Base-by-base conservation (phyloP, 2,888 invertebrate genomes). In the Caenorhabditis sp. region DNA sequence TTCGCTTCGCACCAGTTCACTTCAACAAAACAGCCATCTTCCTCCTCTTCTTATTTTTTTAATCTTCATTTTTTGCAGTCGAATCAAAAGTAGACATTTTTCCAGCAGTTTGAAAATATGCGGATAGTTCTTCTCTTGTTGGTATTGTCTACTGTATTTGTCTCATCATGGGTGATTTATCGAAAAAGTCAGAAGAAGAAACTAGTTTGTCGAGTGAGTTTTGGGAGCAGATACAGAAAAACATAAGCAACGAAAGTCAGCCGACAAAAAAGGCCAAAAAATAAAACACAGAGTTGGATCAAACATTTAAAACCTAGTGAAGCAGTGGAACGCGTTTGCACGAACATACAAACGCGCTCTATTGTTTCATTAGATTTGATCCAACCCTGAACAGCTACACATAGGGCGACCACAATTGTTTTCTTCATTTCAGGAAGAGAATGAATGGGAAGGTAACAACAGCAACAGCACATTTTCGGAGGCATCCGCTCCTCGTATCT, bases 151-250 rank as follows among this genome's bases (percentile, higher is more conserved):
- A 50, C 31, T n/a, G 50, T 68, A 12, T 8, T 77, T 24, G 66
- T 57, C 5, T 73, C 76, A 0, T 66, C 74, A 1, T 81, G 80
- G 80, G 80, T 81, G 23, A 80, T 81, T 59, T 81, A 81, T 62
- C 69, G 79, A 55, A 73, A 76, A 58, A 78, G 70, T 57, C 81
- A 81, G 37, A 79, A 79, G 37, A 76, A 73, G 57, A 66, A 74
- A 50, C 68, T 81, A 1, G 69, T 81, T 26, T 81, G 81, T 64
- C 67, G 75, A 23, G 79, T 43, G 43, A 43, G 43, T 43, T 10
- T 5, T 5, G 43, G 43, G 43, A 36, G 12, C 12, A 36, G 36
- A 17, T 43, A 43, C 43, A 12, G 43, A 12, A 43, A 17, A 43
- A 12, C 5, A 36, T 76, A 31, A 73, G 69, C 51, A 37, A 23